phyloP scores from a whole-genome alignment of 1,140 invertebrate species.

The Dreissena polymorpha region DNA sequence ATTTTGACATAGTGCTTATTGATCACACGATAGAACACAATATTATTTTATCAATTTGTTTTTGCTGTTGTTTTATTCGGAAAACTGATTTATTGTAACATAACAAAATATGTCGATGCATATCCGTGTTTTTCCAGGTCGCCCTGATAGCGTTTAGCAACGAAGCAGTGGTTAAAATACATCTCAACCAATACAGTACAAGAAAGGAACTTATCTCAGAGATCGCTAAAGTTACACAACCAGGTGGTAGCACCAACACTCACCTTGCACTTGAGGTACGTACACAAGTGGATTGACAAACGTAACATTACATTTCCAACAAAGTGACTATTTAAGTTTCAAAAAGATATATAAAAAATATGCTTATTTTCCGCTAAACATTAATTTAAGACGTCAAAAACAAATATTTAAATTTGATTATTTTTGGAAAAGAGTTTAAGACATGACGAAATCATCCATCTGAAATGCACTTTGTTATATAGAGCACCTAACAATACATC shows the following conservation, averaged over 20 bases:
- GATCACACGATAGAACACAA: too few relatives aligned
- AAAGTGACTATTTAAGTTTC: background rate
- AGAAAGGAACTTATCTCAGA: background rate
- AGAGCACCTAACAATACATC: background rate
- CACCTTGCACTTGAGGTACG: conserved; percentile 40
- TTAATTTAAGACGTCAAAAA: background rate
- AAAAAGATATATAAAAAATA: background rate
- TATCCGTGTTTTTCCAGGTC: too few relatives aligned
- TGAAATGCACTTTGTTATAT: background rate
- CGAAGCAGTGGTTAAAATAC: too few relatives aligned
- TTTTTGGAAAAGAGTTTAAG: background rate
- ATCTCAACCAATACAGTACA: conserved; percentile 7
- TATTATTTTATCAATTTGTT: too few relatives aligned
- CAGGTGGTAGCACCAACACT: conserved; percentile 31
- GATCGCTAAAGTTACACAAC: background rate
- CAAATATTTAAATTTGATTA: background rate
- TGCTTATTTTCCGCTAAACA: background rate
- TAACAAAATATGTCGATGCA: too few relatives aligned
- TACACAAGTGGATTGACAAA: too few relatives aligned
- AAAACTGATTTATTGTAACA: too few relatives aligned
- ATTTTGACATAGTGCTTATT: too few relatives aligned
- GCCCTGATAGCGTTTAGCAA: too few relatives aligned
- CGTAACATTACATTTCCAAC: too few relatives aligned
- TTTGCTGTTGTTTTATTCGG: too few relatives aligned
- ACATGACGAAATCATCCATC: background rate